Percentiles rank a stretch among this genome's conserved stretches.
phyloP scores from a whole-genome alignment of 2,113 vertebrate species.

The Phalacrocorax brasilianus region DNA sequence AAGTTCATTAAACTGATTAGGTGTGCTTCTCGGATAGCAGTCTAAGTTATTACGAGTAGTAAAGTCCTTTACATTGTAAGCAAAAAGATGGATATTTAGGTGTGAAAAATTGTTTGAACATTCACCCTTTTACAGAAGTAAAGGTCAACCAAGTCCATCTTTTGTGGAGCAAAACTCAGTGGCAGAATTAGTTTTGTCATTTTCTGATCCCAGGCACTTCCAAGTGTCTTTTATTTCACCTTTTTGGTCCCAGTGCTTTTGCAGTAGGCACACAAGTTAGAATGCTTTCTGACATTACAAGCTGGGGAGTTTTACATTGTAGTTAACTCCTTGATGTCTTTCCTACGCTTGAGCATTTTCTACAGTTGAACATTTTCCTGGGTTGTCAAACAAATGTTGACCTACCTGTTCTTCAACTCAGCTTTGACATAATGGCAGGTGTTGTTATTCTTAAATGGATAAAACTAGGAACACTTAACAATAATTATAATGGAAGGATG shows the following conservation, averaged over 20 bases:
- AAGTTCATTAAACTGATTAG: conserved; percentile 66
- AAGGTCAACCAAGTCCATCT: not conserved
- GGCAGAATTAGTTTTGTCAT: not conserved
- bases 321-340: not conserved
- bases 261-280: not conserved
- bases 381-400: not conserved
- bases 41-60: not conserved
- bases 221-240: not conserved
- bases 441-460: not conserved
- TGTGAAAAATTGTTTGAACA: not conserved
- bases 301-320: not conserved
- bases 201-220: not conserved
- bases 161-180: not conserved
- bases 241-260: not conserved
- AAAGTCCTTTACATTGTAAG: not conserved
- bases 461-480: not conserved
- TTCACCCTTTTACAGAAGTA: not conserved
- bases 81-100: not conserved
- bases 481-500: not conserved
- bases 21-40: not conserved
- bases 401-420: not conserved
- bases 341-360: not conserved
- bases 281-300: not conserved
- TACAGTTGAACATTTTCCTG: not conserved
- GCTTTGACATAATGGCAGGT: not conserved